Evolutionary conservation across 2,888 invertebrate genomes (phyloP).

Genomic region (Rhorus exstirpatorius): DNA sequence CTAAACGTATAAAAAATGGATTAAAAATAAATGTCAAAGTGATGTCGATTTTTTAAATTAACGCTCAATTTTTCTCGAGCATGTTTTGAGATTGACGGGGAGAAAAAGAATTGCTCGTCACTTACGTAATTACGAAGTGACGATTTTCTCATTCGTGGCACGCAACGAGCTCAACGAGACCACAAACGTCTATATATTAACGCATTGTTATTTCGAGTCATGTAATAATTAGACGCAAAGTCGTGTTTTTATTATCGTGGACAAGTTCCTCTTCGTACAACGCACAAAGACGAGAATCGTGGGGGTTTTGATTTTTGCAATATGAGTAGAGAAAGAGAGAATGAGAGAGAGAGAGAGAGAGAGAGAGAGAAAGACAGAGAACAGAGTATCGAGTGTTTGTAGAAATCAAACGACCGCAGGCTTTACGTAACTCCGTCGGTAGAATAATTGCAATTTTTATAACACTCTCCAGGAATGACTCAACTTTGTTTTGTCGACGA

Average conservation of each 20-base stretch:
- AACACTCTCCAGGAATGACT: background rate
- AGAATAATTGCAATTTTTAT: background rate
- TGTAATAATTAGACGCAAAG: slow-evolving; percentile 44
- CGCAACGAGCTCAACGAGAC: slow-evolving; percentile 3
- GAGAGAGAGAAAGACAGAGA: slow-evolving; percentile 2
- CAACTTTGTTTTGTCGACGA: background rate
- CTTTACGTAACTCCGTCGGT: slow-evolving; percentile 40
- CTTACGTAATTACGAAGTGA: background rate
- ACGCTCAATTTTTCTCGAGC: too few relatives aligned
- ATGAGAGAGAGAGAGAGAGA: background rate
- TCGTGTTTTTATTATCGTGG: slow-evolving; percentile 40
- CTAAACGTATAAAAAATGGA: too few relatives aligned
- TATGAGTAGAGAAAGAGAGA: background rate
- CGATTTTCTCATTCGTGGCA: slow-evolving; percentile 22
- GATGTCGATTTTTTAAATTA: too few relatives aligned
- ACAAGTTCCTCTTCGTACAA: slow-evolving; percentile 30
- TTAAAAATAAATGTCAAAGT: too few relatives aligned
- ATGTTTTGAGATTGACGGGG: background rate
- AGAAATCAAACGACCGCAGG: slow-evolving; percentile 24
- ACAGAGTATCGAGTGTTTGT: slow-evolving; percentile 44
- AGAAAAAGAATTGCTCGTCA: slow-evolving; percentile 20
- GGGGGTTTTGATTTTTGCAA: slow-evolving; percentile 6
- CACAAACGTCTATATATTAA: background rate
- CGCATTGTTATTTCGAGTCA: slow-evolving; percentile 49
- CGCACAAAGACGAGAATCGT: background rate